Evolutionary conservation across 2,113 vertebrate genomes (phyloP), one percentile per base, ranked within the genome.

Genomic region (Thomomys bottae): DNA sequence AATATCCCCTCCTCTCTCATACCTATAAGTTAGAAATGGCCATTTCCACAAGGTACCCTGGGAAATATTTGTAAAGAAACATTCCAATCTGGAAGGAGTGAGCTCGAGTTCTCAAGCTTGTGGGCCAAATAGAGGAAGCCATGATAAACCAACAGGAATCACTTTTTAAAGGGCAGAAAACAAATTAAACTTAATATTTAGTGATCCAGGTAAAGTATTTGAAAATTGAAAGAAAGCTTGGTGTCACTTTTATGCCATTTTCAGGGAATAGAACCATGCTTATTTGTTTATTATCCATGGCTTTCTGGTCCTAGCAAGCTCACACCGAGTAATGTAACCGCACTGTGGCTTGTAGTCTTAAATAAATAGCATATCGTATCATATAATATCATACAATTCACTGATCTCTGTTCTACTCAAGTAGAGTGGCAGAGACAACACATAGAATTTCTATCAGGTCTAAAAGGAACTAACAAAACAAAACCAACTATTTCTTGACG

Each of bases 111-210:
- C 7, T 57, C 7, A 1, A 3, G 23, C 5, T 36, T 28, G 17
- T 11, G 8, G 24, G 30, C 11, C 49, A 24, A 64, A 20, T 5
- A 32, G 23, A 63, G 40, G 8, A 64, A 6, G 24, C 64, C 79
- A 1, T 5, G 17, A 12, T 2, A 23, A 3, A 30, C 34, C 71
- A 79, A 45, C 73, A 75, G 17, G 49, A 88, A 23, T 23, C 1
- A 3, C 0, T 59, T 94, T 92, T 90, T 40, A 79, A 66, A 64
- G n/a, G 38, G 24, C 61, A 70, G 82, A 67, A 91, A 91, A 90
- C 18, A 72, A 64, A 72, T 87, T 34, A 83, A 84, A 84, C 88
- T 91, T 28, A 73, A 23, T 92, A 84, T 87, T 92, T 89, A 73
- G 20, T 66, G 70, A 70, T 42, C 73, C 34, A 78, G 59, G 30